These are phyloP conservation scores for Glaucomys volans DNA, from an alignment of 2,113 vertebrate species.

Conservation along the genomic window DNA sequence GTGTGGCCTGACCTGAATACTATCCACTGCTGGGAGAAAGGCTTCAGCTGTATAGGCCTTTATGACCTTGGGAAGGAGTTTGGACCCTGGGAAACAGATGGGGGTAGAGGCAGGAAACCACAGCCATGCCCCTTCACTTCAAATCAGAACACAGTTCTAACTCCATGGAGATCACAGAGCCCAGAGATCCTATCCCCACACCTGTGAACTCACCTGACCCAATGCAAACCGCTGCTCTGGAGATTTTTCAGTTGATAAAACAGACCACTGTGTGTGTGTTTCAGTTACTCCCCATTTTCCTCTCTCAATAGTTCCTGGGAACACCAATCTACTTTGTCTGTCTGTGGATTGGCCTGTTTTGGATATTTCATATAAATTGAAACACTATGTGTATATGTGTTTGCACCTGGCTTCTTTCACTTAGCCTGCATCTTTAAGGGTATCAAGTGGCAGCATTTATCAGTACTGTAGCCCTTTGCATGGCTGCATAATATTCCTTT, in stretches of 20 bases:
- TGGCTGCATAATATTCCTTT: background rate
- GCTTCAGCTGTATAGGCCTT: background rate
- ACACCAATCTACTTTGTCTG: background rate
- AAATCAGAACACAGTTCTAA: background rate
- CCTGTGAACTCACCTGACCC: background rate
- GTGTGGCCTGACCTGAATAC: background rate
- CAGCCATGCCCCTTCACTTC: background rate
- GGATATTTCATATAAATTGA: background rate
- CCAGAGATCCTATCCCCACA: background rate
- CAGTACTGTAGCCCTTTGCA: background rate
- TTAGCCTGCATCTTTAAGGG: background rate
- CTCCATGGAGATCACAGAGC: background rate
- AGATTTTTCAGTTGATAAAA: background rate
- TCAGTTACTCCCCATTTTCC: background rate
- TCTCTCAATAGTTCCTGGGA: background rate
- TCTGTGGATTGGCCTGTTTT: background rate
- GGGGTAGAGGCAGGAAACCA: background rate
- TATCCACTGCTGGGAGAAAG: background rate
- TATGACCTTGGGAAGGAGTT: background rate
- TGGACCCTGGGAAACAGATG: background rate
- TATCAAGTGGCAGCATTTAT: background rate
- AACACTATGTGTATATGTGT: background rate
- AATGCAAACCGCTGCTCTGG: background rate
- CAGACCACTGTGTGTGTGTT: background rate
- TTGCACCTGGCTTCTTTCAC: background rate